Base-by-base conservation (phyloP, 2,113 vertebrate species). In the Hippocampus barbouri region DNA sequence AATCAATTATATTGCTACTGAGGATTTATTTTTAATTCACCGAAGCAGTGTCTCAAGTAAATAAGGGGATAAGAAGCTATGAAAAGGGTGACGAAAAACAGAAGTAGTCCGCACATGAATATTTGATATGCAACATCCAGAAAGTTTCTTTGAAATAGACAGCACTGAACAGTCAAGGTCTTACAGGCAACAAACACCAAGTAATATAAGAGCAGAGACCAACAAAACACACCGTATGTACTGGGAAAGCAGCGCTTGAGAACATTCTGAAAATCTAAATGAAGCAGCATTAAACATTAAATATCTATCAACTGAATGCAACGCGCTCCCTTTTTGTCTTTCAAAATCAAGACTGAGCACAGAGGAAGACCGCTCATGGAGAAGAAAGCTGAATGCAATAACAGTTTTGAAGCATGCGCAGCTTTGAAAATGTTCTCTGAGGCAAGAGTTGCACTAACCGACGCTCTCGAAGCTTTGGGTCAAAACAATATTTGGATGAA, bases 351-450 rank as follows among this genome's bases (percentile, higher is more conserved):
- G 63, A 53, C n/a, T 51, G 23, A 27, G 66, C 56, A 60, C 27
- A 38, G 47, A 53, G 15, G 47, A 54, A 25, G 49, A 27, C 14
- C 30, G 38, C 23, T 43, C 27, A 66, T 38, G 25, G n/a, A n/a
- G 47, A 54, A 30, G 16, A 54, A 34, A 18, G 25, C 18, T 6
- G 18, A 53, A 68, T 68, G 66, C 10, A 51, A 38, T 15, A 21
- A 47, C 16, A 9, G 16, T 45, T 56, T 56, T 4, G 54, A 27
- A 57, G 41, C 12, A 54, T 64, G 27, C 9, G 49, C 5, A 10
- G 45, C 57, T 38, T 51, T 73, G 25, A 73, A 57, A 73, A 73
- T 54, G 49, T 64, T 69, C 41, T 69, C 34, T 65, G 49, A 49
- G 63, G 67, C 40, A 56, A 56, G 38, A 57, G 27, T 21, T 68